Evolutionary conservation across 2,888 invertebrate genomes (phyloP), one percentile per base, ranked within the genome.

Genomic region (Tridacna gigas): DNA sequence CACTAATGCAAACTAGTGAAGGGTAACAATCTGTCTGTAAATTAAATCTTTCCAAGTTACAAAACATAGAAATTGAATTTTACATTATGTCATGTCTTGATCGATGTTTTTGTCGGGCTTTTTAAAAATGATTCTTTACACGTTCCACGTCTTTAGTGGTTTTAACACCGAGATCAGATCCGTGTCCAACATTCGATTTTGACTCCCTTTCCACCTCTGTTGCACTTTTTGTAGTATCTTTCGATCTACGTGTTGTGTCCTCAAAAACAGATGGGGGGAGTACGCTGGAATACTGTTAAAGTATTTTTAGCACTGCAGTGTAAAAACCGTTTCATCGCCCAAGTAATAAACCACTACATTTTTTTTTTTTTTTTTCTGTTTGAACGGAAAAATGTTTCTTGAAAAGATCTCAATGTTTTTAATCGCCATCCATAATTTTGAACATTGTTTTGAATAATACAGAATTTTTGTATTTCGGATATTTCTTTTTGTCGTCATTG

Each of bases 201-300:
- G 37, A 37, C 7, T 37, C 37, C 37, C 37, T 7, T 37, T 37
- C 37, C 2, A 7, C 7, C 7, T 37, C 37, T 37, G 37, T 37
- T 37, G 37, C 7, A 37, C 37, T 37, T 37, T 37, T 37, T 37
- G 37, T 37, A 37, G 7, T 37, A 7, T 37, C 37, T 37, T 37
- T 37, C 37, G 37, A 37, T 37, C 7, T 37, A 7, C 37, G 7
- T 65, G 45, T 26, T 3, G 74, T 74, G 26, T 79, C 74, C 0
- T 79, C 74, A 28, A 79, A 25, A 7, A 79, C 79, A 12, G 79
- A 79, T 0, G n/a, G 74, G 79, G n/a, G 51, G 26, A 11, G 79
- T 79, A n/a, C 66, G 37, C 18, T 22, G 71, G 9, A 63, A 63
- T 1, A 22, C 63, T 63, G 3, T 63, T 63, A 22, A 63, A 3